phyloP scores from a whole-genome alignment of 2,113 vertebrate species.

The Anolis carolinensis region DNA sequence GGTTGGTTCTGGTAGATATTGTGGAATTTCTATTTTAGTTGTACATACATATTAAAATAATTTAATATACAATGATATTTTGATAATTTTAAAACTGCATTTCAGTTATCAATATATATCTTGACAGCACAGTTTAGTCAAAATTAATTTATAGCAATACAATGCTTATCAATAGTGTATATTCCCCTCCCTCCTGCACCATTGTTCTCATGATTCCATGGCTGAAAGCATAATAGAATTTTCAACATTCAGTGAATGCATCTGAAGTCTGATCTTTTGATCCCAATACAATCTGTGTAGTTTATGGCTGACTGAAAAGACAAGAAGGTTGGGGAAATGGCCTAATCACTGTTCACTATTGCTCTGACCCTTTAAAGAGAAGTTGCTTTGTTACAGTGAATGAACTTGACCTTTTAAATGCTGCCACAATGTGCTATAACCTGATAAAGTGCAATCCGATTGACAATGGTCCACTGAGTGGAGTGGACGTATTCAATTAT shows the following conservation, averaged over 20 bases:
- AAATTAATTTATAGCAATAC: background rate
- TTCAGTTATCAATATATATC: background rate
- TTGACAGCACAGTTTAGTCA: background rate
- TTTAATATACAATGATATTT: too few relatives aligned
- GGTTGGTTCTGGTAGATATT: background rate
- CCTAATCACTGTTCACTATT: background rate
- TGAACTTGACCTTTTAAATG: slow-evolving; percentile 13
- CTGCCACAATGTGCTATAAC: background rate
- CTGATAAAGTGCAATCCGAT: background rate
- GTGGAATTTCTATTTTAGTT: background rate
- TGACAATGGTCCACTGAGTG: background rate
- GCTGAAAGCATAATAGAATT: background rate
- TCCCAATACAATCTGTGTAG: background rate
- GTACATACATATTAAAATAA: background rate
- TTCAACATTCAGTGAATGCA: background rate
- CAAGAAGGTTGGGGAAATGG: background rate
- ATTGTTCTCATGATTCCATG: background rate
- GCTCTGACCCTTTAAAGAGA: background rate
- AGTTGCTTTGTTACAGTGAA: background rate
- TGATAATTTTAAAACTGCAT: too few relatives aligned
- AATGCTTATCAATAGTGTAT: too few relatives aligned
- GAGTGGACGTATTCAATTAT: background rate
- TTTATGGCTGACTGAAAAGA: background rate
- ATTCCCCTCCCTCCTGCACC: background rate
- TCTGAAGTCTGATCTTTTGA: background rate